These are phyloP conservation scores for Parapristionchus giblindavisi DNA, from an alignment of 2,888 invertebrate species.

Conservation along the genomic window DNA sequence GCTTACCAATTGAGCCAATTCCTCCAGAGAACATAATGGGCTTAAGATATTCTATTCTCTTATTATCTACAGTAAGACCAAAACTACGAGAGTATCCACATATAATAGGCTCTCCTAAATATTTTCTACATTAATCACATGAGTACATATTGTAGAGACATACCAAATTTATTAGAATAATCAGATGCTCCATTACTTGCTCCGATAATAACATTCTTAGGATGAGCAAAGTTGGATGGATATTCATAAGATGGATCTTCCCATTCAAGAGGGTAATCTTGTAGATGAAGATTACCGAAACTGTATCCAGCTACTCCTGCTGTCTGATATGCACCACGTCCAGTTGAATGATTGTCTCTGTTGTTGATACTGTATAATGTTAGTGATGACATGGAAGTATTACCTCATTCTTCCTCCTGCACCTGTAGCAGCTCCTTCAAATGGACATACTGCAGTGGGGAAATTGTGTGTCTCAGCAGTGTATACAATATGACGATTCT, in stretches of 20 bases:
- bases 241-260: constrained; percentile 81
- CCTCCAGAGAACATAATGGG: constrained; percentile 99
- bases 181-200: constrained; percentile 98
- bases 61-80: constrained; percentile 77
- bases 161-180: constrained; percentile 97
- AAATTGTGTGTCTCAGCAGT: constrained; percentile 99
- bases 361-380: too few species aligned
- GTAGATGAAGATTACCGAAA: constrained; percentile 89
- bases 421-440: constrained; percentile 40
- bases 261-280: constrained; percentile 89
- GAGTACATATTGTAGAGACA: too few species aligned
- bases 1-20: constrained; percentile 85
- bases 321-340: constrained; percentile 78
- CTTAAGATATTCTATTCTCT: constrained; percentile 87
- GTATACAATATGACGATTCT: constrained; percentile 87
- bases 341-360: constrained; percentile 91
- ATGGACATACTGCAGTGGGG: constrained; percentile 78
- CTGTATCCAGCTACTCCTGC: constrained; percentile 87
- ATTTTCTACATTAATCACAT: background rate
- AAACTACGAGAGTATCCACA: constrained; percentile 90
- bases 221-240: constrained; percentile 88
- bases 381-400: background rate
- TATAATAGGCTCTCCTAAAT: constrained; percentile 82
- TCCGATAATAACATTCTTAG: constrained; percentile 80
- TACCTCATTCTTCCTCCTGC: constrained; percentile 13